These are phyloP conservation scores for Agapornis roseicollis DNA, from an alignment of 2,113 vertebrate genomes.

Conservation along the genomic window DNA sequence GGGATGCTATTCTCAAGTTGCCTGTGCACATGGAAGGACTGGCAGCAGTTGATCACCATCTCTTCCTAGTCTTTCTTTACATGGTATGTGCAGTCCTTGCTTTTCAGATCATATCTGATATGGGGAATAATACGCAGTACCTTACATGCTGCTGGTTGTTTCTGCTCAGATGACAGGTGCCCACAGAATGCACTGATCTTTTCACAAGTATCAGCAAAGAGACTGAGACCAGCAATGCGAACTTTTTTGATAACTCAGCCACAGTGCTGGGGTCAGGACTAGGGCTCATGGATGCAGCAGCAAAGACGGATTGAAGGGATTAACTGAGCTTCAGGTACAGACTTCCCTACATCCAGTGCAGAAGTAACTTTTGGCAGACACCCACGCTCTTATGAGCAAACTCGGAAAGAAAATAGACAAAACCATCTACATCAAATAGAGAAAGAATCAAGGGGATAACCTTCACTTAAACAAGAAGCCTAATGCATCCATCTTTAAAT, in stretches of 20 bases:
- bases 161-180: neutral
- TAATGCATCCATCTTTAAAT: neutral
- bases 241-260: slow-evolving; percentile 10
- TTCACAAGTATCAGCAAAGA: neutral
- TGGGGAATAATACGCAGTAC: neutral
- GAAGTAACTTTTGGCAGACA: neutral
- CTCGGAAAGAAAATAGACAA: neutral
- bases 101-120: neutral
- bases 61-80: neutral
- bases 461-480: neutral
- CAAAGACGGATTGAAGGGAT: neutral
- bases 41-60: neutral
- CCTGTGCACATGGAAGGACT: neutral
- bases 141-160: neutral
- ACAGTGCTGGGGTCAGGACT: neutral
- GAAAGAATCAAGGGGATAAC: neutral
- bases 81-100: neutral
- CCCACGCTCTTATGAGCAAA: neutral
- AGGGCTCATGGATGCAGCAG: neutral
- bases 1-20: neutral
- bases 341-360: neutral
- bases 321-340: neutral
- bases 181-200: neutral
- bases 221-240: neutral
- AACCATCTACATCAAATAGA: neutral